These are phyloP conservation scores for Melanerpes aurifrons DNA, from an alignment of 2,113 vertebrate genomes.

Conservation along the genomic window DNA sequence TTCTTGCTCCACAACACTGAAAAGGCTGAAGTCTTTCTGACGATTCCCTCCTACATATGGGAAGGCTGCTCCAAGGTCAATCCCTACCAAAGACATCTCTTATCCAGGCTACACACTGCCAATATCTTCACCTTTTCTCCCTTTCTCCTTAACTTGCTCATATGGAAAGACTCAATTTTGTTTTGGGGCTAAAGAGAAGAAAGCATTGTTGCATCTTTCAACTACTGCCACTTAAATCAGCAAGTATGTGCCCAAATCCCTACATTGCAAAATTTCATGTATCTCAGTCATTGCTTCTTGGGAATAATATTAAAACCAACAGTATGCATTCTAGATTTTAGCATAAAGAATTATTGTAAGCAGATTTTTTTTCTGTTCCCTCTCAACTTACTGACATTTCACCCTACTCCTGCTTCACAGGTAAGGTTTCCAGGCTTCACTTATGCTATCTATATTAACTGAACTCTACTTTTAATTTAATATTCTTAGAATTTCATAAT, in stretches of 20 bases:
- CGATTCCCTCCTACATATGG: background rate
- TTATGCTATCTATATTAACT: background rate
- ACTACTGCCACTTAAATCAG: background rate
- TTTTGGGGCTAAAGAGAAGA: background rate
- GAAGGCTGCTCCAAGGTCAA: background rate
- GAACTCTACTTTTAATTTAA: background rate
- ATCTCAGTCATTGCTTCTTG: constrained; percentile 5
- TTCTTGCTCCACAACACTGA: background rate
- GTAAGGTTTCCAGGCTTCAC: background rate
- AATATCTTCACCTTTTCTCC: background rate
- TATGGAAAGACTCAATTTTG: background rate
- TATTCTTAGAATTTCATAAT: background rate
- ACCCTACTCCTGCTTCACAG: background rate
- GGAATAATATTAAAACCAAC: background rate
- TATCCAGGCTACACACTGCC: background rate
- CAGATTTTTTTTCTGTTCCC: background rate
- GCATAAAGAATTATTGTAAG: background rate
- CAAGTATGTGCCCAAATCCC: background rate
- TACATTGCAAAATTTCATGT: background rate
- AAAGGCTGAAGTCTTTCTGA: background rate
- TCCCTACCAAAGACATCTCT: fast-evolving
- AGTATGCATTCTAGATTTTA: background rate
- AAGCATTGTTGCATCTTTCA: background rate
- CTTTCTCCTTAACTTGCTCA: background rate
- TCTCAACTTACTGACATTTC: background rate